Base-by-base conservation (phyloP, 2,797 vertebrate species). In the Streptopelia turtur region DNA sequence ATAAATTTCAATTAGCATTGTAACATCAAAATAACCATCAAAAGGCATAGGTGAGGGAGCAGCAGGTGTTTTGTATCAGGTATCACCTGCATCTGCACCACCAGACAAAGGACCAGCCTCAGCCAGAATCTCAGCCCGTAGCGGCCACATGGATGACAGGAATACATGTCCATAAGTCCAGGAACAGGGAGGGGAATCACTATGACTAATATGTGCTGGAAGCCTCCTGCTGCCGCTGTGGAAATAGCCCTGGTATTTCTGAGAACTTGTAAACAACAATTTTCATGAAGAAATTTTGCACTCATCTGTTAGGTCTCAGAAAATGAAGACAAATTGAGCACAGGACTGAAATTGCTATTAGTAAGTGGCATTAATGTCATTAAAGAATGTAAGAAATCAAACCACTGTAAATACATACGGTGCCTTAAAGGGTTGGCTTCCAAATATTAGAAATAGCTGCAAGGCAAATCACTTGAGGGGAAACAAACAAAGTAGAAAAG, bases 111-210 rank as follows among this genome's bases (percentile, higher is more conserved):
- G 57, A 71, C 33, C 23, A 37, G 30, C n/a, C 39, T 53, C 77
- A 65, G 49, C 31, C 3, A 0, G 41, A n/a, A 39, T 27, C 24
- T 83, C 17, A 11, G 10, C 39, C 56, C 39, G 7, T 28, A 24
- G 18, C 1, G 0, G 69, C 37, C 37, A 28, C 0, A 0, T 11
- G 56, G 41, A 50, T 59, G 56, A 47, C 10, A 18, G 61, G 16
- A 83, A 10, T 28, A 57, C 56, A 47, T 13, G 8, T 69, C 49
- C 3, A 0, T 27, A n/a, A 59, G 10, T n/a, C 39, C 1, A 3
- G 50, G 52, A 60, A 41, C 0, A 1, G 25, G 18, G 22, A 53
- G 13, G 39, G 30, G 59, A 31, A 30, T 52, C n/a, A 13, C 66
- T 63, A 12, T 17, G 66, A 80, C 37, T 31, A 10, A 28, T 23